Evolutionary conservation across 2,888 invertebrate species (phyloP).

Genomic region (Caenorhabditis imperialis): DNA sequence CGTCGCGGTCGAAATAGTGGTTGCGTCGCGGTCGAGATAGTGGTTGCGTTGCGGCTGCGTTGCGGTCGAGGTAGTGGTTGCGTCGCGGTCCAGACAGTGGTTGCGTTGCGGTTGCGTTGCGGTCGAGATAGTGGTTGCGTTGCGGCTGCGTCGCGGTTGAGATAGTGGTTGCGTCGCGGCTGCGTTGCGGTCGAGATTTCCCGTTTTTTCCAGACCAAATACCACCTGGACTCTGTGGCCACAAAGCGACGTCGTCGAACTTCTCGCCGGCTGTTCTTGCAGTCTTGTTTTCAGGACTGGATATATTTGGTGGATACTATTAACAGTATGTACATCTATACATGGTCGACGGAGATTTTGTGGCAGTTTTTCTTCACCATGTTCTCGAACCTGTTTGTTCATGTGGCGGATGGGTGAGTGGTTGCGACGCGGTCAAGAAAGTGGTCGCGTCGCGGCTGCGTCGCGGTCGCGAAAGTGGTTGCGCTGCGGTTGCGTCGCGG

Average conservation of each 20-base stretch:
- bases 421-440: not conserved
- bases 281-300: slow-evolving; percentile 53
- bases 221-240: slow-evolving; percentile 31
- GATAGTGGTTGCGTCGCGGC: no score
- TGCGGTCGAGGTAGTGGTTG: no score
- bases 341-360: slow-evolving; percentile 16
- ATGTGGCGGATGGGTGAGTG: slow-evolving; percentile 46
- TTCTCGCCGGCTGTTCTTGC: slow-evolving; percentile 35
- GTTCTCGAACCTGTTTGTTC: slow-evolving; percentile 48
- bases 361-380: slow-evolving; percentile 54
- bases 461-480: not conserved
- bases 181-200: no score
- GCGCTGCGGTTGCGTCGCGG: not conserved
- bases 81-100: no score
- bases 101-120: no score
- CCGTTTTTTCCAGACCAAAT: slow-evolving; percentile 31
- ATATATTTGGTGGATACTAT: slow-evolving; percentile 47
- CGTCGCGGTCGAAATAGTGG: no score
- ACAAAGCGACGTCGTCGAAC: slow-evolving; percentile 35
- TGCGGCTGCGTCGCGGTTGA: no score
- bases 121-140: no score
- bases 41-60: no score
- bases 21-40: no score
- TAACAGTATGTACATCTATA: slow-evolving; percentile 55
- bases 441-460: not conserved